A percentile compares a stretch with the other conserved stretches of the same genome.
These are phyloP conservation scores for Botia kubotai DNA, from an alignment of 2,797 vertebrate species.

Conservation along the genomic window DNA sequence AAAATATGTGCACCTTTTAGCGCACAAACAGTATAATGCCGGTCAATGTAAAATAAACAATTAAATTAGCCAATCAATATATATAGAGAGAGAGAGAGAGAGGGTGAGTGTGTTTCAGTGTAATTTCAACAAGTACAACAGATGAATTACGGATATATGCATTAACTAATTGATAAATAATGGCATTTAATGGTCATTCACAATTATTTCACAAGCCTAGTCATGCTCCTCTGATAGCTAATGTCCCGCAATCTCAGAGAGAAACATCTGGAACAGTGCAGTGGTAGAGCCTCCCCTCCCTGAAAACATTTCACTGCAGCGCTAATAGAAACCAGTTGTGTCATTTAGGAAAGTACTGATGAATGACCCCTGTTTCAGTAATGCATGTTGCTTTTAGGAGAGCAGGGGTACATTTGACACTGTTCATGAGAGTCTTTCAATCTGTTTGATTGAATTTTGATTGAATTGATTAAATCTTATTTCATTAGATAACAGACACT, in stretches of 20 bases:
- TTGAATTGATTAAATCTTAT: no score
- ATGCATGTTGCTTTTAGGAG: slow-evolving; percentile 23
- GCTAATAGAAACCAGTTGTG: slow-evolving; percentile 61
- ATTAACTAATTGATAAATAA: slow-evolving; percentile 43
- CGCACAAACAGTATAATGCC: no score
- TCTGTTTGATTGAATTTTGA: background rate
- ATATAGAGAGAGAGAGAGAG: no score
- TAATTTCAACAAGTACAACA: background rate
- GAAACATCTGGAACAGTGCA: slow-evolving; percentile 59
- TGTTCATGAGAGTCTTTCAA: slow-evolving; percentile 41
- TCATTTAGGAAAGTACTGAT: slow-evolving; percentile 58
- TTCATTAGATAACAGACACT: slow-evolving; percentile 7
- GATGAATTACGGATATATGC: background rate
- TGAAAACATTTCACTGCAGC: slow-evolving; percentile 54
- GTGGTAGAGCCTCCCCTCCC: slow-evolving; percentile 39
- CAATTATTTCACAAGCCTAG: slow-evolving; percentile 43
- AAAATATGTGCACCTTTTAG: no score
- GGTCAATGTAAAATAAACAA: no score
- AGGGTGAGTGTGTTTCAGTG: no score
- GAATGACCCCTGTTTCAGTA: slow-evolving; percentile 50
- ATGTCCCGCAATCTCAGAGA: slow-evolving; percentile 38
- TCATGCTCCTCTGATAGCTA: slow-evolving; percentile 42
- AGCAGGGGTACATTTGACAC: slow-evolving; percentile 13
- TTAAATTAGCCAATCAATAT: no score
- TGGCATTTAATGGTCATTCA: slow-evolving; percentile 36